Base-by-base conservation (phyloP, 1,140 invertebrate species). In the Drosophila dunni region DNA sequence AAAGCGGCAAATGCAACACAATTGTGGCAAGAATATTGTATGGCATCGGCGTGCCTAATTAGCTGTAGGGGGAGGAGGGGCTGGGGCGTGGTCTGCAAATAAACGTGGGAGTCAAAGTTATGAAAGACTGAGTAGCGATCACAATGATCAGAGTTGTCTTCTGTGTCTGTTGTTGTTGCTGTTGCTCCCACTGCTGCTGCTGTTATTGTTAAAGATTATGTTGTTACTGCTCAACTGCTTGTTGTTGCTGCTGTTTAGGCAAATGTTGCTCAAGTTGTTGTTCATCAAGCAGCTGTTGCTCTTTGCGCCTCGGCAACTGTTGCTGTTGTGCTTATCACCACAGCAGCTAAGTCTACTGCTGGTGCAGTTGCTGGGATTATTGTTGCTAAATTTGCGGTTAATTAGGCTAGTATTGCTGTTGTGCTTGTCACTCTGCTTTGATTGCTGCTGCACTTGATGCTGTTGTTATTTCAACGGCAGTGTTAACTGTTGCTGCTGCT, bases 1-100 rank as follows among this genome's bases (percentile, higher is more conserved):
- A 24, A 48, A 50, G 20, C 8, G 3, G 65, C 75, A 72, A 51
- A 62, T 46, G 57, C 60, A 77, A 36, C 56, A 34, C 24, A 54
- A 65, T 63, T 48, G 13, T 29, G 24, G 48, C 48, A 50, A 50
- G 20, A 24, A n/a, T 20, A 46, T 7, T 13, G 13, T 7, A 45
- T 45, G 13, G 0, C 7, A 45, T 3, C 42, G n/a, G 46, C 46
- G 9, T 34, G 11, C 3, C 7, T 54, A 36, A 54, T 36, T 15
- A 54, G 24, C 11, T 53, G 7, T 45, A n/a, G 11, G 7, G 24
- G 24, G 5, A 29, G 24, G 24, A 6, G 24, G 24, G 24, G 24
- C 0, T 4, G 24, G 24, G 24, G 24, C 24, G 24, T 29, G 24
- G 24, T 29, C 24, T 29, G 3, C 6, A 29, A 29, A 29, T 29